Conservation (phyloP, 2,888 invertebrate genomes). For the Acrocyrtus sp. region DNA sequence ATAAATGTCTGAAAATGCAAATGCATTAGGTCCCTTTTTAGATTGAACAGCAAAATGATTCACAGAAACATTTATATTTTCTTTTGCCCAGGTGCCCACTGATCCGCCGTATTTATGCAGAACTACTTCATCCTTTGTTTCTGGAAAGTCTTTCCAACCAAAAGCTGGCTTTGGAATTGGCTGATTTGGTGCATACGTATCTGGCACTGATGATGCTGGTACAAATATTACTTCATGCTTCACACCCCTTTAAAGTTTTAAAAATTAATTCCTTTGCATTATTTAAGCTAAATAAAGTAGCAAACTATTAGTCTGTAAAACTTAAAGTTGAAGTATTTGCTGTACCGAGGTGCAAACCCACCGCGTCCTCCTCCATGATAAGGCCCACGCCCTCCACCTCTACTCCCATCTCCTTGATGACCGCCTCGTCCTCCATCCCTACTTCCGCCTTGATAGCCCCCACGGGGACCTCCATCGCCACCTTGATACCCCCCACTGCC, state of each 20-base stretch:
- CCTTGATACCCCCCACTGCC: neutral
- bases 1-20: constrained; percentile 10
- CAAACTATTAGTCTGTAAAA: no score
- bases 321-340: neutral
- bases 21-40: neutral
- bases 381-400: neutral
- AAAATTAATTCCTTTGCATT: no score
- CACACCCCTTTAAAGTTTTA: no score
- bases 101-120: constrained; percentile 11
- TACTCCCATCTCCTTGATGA: no score
- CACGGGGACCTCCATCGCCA: neutral
- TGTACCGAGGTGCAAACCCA: neutral
- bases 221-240: neutral
- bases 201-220: neutral
- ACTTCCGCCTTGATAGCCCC: neutral
- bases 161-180: neutral
- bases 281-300: no score
- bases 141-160: constrained; percentile 18
- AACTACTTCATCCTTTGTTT: constrained; percentile 17
- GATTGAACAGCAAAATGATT: constrained; percentile 23
- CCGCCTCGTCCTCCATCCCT: neutral
- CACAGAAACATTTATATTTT: constrained; percentile 11
- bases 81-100: neutral
- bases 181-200: neutral
- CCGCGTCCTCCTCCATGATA: neutral